Percentiles rank a stretch among this genome's conserved stretches.
These are phyloP conservation scores for Dicrurus megarhynchus DNA, from an alignment of 2,113 vertebrate genomes.

Conservation along the genomic window DNA sequence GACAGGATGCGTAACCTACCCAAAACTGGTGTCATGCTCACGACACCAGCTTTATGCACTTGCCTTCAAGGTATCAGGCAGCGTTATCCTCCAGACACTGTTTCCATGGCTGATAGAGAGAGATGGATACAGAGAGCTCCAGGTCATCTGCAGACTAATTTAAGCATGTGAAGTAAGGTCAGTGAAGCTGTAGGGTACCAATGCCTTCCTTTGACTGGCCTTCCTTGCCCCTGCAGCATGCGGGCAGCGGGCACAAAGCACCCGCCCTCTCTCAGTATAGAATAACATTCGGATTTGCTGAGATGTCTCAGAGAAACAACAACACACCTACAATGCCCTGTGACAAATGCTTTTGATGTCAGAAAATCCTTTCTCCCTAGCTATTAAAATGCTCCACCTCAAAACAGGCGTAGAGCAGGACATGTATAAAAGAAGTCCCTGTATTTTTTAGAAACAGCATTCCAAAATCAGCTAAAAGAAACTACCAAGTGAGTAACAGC, in stretches of 20 bases:
- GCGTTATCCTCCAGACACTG: neutral
- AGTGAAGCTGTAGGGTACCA: neutral
- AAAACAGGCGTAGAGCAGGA: neutral
- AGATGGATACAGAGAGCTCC: neutral
- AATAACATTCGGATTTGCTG: neutral
- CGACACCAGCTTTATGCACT: rapidly evolving
- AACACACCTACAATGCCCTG: neutral
- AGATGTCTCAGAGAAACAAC: neutral
- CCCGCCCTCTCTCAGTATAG: neutral
- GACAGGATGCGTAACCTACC: neutral
- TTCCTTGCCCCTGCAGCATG: neutral
- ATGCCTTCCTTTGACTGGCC: neutral
- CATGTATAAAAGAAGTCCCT: neutral
- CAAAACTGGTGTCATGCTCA: neutral
- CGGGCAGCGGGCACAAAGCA: neutral
- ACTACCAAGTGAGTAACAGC: neutral
- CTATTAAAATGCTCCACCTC: neutral
- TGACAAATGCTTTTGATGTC: neutral
- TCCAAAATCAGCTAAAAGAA: neutral
- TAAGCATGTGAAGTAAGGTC: neutral
- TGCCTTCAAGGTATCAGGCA: neutral
- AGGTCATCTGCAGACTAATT: neutral
- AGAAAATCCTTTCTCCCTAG: neutral
- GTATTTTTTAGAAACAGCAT: neutral
- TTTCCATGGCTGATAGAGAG: neutral